Evolutionary conservation across 2,797 vertebrate species (phyloP).

Genomic region (Synaphobranchus kaupii): DNA sequence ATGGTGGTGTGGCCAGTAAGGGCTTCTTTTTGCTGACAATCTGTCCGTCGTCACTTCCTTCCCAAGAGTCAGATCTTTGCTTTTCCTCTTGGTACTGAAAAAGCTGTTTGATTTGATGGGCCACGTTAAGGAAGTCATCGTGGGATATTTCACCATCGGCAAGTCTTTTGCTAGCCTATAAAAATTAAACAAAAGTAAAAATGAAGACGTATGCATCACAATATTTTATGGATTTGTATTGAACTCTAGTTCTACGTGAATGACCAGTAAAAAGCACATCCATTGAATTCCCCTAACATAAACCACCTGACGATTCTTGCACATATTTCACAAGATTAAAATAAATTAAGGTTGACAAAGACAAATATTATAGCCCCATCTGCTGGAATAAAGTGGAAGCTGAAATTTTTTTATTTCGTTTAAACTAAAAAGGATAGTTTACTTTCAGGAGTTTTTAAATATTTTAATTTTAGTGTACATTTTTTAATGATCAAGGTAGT

Average conservation of each 20-base stretch:
- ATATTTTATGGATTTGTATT: not conserved
- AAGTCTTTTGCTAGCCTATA: constrained; percentile 85
- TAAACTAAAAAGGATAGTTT: too few relatives aligned
- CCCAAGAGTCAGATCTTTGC: constrained; percentile 84
- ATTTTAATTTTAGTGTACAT: too few relatives aligned
- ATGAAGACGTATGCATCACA: not conserved
- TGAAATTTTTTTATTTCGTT: not conserved
- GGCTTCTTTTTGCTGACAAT: constrained; percentile 79
- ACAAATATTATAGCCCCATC: not conserved
- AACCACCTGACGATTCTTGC: not conserved
- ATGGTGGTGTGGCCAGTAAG: constrained; percentile 57
- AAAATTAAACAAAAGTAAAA: constrained; percentile 27
- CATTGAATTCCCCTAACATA: not conserved
- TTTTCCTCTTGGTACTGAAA: constrained; percentile 98
- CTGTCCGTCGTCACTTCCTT: constrained; percentile 73
- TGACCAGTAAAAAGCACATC: not conserved
- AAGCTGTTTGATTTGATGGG: constrained; percentile 91
- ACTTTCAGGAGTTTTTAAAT: too few relatives aligned
- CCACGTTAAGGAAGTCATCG: constrained; percentile 92
- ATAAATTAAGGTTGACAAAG: not conserved
- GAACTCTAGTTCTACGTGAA: too few relatives aligned
- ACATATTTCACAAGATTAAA: not conserved
- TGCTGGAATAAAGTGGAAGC: not conserved
- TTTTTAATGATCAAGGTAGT: too few relatives aligned
- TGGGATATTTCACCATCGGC: constrained; percentile 89